Conservation (phyloP, 1,140 invertebrate genomes). For the Zaprionus ghesquierei region DNA sequence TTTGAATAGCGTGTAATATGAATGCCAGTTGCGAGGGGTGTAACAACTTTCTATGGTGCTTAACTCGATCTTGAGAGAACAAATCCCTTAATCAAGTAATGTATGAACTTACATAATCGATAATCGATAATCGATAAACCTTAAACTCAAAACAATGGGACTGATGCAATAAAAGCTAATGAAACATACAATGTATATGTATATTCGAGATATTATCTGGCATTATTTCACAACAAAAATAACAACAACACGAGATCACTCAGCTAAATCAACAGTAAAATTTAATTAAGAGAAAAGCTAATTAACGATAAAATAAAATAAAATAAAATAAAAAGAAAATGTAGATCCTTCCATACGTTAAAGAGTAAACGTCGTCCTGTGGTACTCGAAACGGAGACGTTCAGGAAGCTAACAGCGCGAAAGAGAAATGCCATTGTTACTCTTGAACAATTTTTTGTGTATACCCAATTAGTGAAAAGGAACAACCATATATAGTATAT, state of each 20-base stretch:
- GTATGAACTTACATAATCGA: conserved; percentile 16
- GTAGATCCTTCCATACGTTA: conserved; percentile 68
- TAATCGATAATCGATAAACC: conserved; percentile 42
- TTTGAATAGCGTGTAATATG: conserved; percentile 44
- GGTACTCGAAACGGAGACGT: conserved; percentile 30
- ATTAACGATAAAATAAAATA: conserved; percentile 23
- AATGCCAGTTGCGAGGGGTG: conserved; percentile 49
- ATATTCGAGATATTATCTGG: conserved; percentile 34
- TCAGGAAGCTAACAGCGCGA: conserved; percentile 7
- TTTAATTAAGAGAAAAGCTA: neutral
- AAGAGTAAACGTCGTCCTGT: conserved; percentile 27
- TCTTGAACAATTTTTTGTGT: conserved; percentile 37
- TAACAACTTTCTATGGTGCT: conserved; percentile 72
- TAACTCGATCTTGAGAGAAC: conserved; percentile 71
- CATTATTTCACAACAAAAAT: conserved; percentile 20
- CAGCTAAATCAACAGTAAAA: neutral
- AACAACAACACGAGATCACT: neutral
- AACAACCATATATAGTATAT: conserved; percentile 22
- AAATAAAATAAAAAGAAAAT: conserved; percentile 4
- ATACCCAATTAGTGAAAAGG: conserved; percentile 26
- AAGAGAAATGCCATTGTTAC: conserved; percentile 39
- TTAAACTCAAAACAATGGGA: conserved; percentile 74
- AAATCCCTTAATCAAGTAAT: conserved; percentile 23
- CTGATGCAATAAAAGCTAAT: conserved; percentile 72
- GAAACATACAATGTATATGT: conserved; percentile 18